These are phyloP conservation scores for Bombus consobrinus DNA, from an alignment of 1,140 invertebrate genomes.

Conservation along the genomic window DNA sequence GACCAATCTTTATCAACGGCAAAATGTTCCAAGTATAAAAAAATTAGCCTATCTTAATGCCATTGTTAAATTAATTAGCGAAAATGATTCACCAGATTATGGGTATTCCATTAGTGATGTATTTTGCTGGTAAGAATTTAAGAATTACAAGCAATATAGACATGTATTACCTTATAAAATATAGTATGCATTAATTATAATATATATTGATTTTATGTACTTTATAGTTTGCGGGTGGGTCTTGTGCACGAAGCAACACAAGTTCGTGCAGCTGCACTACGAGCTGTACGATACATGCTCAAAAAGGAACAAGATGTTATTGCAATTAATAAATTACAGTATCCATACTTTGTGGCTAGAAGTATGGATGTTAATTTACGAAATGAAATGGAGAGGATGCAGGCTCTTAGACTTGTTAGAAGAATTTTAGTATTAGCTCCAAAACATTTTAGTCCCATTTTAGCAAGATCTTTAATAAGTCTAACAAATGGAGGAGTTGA, in stretches of 20 bases:
- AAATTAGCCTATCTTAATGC: conserved; percentile 91
- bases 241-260: conserved; percentile 94
- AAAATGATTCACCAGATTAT: conserved; percentile 86
- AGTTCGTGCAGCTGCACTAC: conserved; percentile 92
- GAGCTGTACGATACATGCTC: conserved; percentile 93
- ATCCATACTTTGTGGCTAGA: conserved; percentile 91
- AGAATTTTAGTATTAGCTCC: conserved; percentile 88
- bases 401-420: conserved; percentile 92
- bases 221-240: conserved; percentile 91
- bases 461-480: conserved; percentile 90
- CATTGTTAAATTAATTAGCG: conserved; percentile 89
- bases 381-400: conserved; percentile 94
- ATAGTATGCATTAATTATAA: conserved; percentile 83
- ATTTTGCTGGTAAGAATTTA: conserved; percentile 89
- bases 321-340: conserved; percentile 89
- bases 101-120: conserved; percentile 90
- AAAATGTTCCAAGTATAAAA: conserved; percentile 86
- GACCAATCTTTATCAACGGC: conserved; percentile 84
- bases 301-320: conserved; percentile 90
- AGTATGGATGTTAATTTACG: conserved; percentile 92
- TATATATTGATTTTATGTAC: conserved; percentile 84
- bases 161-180: background rate
- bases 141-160: conserved; percentile 9
- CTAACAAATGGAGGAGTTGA: conserved; percentile 91
- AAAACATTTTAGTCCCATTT: conserved; percentile 85